phyloP scores from a whole-genome alignment of 2,797 vertebrate genomes.

The Heliangelus exortis region DNA sequence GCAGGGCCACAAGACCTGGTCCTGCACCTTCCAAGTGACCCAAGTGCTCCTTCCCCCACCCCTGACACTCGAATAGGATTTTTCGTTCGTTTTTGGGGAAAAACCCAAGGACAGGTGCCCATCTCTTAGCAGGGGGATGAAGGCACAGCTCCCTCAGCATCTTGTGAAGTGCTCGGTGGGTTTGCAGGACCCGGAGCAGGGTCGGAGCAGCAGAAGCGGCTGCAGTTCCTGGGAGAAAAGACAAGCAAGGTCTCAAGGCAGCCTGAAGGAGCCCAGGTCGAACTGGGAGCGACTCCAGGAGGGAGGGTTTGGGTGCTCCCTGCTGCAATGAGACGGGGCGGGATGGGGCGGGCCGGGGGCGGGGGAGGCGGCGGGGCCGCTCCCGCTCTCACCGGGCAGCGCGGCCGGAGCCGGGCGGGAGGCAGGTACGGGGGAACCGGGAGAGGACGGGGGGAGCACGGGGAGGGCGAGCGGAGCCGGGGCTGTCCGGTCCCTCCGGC shows the following conservation, averaged over 20 bases:
- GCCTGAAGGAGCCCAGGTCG: neutral
- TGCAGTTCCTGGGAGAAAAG: neutral
- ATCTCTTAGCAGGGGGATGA: neutral
- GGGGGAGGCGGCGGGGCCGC: neutral
- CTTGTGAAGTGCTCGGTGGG: neutral
- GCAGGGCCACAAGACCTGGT: too few relatives aligned
- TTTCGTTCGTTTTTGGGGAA: too few relatives aligned
- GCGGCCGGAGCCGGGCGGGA: neutral
- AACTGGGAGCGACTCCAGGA: neutral
- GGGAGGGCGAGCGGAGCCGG: neutral
- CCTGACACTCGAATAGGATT: neutral
- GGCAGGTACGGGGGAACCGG: neutral
- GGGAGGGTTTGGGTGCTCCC: neutral
- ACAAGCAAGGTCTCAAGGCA: neutral
- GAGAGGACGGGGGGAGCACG: neutral
- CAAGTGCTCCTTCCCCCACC: rapidly evolving
- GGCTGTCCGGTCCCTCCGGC: neutral
- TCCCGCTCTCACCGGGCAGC: neutral
- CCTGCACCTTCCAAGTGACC: neutral
- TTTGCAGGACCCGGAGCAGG: neutral
- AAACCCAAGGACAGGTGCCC: too few relatives aligned
- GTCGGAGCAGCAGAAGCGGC: neutral
- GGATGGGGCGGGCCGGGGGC: neutral
- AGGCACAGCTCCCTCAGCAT: neutral
- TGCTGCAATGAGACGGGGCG: neutral